Evolutionary conservation across 2,888 invertebrate genomes (phyloP).

Genomic region (Laspeyria flexula): DNA sequence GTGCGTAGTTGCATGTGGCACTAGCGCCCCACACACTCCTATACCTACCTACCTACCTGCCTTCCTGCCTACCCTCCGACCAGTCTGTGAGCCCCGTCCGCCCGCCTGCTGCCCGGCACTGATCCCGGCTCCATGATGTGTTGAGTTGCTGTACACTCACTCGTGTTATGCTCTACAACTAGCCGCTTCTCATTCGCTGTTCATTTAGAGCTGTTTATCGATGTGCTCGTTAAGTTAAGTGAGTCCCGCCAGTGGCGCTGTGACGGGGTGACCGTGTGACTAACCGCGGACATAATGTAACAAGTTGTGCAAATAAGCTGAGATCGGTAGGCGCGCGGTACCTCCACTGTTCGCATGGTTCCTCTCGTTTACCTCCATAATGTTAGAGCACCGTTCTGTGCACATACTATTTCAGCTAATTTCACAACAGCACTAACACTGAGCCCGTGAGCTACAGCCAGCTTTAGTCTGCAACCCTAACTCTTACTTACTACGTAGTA

Average conservation of each 20-base stretch:
- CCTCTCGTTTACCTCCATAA: constrained; percentile 43
- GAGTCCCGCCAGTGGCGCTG: constrained; percentile 17
- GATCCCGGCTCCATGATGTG: constrained; percentile 24
- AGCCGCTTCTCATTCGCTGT: constrained; percentile 64
- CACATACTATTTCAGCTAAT: constrained; percentile 78
- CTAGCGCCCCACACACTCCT: constrained; percentile 16
- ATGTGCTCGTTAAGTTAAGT: constrained; percentile 56
- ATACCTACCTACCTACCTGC: background rate
- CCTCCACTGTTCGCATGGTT: constrained; percentile 60
- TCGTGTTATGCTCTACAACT: constrained; percentile 24
- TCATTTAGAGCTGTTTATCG: constrained; percentile 62
- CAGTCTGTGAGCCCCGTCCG: no score
- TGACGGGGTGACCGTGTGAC: constrained; percentile 48
- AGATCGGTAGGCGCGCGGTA: constrained; percentile 79
- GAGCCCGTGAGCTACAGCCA: constrained; percentile 58
- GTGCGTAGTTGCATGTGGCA: constrained; percentile 75
- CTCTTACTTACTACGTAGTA: constrained; percentile 50
- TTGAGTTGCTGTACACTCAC: constrained; percentile 39
- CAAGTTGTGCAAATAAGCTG: constrained; percentile 80
- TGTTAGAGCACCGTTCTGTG: constrained; percentile 44
- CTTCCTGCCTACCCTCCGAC: no score
- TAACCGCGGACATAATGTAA: constrained; percentile 41
- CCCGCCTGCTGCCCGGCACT: no score
- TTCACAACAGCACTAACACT: constrained; percentile 76
- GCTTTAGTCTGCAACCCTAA: constrained; percentile 65